Evolutionary conservation across 2,888 invertebrate genomes (phyloP).

Genomic region (Argynnis bischoffii): DNA sequence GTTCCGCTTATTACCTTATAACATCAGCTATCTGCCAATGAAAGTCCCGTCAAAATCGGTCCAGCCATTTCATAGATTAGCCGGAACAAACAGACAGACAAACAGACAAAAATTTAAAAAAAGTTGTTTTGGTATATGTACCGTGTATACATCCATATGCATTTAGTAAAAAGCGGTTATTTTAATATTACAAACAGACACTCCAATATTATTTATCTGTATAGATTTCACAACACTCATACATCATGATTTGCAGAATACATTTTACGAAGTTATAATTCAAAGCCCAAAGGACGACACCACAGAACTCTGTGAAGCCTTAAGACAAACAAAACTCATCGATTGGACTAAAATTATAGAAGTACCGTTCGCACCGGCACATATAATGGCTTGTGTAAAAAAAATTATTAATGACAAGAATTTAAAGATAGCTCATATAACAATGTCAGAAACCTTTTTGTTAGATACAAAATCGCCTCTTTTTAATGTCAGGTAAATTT

Average conservation of each 20-base stretch:
- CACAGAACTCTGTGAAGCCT: conserved; percentile 49
- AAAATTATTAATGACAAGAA: conserved; percentile 41
- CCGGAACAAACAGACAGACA: no score
- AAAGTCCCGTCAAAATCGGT: no score
- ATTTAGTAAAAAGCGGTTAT: no score
- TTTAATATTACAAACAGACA: no score
- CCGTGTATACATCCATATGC: no score
- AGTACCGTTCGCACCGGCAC: conserved; percentile 47
- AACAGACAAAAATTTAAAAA: no score
- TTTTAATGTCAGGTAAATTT: conserved; percentile 43
- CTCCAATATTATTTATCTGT: no score
- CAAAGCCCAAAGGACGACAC: conserved; percentile 53
- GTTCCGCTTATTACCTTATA: no score
- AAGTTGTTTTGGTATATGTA: no score
- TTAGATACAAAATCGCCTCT: conserved; percentile 42
- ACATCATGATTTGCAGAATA: neutral
- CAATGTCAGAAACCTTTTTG: conserved; percentile 44
- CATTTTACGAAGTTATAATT: conserved; percentile 55
- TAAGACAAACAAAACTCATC: conserved; percentile 53
- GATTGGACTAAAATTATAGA: conserved; percentile 50
- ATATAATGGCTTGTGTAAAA: conserved; percentile 49
- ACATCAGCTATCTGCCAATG: no score
- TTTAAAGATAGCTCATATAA: conserved; percentile 35
- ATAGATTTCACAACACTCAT: neutral
- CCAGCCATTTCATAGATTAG: no score